These are phyloP conservation scores for Sisyra terminalis DNA, from an alignment of 2,888 invertebrate species.

Conservation along the genomic window DNA sequence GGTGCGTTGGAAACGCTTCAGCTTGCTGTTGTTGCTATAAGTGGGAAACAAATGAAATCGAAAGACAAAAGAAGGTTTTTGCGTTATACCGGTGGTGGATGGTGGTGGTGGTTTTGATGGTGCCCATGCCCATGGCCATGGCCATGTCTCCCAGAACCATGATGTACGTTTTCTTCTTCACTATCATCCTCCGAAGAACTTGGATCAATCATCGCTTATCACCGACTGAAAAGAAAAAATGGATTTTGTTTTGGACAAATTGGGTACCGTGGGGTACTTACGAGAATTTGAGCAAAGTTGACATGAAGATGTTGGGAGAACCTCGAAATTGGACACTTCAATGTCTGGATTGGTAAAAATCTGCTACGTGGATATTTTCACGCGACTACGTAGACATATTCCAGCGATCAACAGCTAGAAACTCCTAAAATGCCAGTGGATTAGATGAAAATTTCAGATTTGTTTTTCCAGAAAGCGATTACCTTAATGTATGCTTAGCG, in stretches of 20 bases:
- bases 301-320: no score
- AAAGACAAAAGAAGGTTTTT: neutral
- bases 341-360: conserved; percentile 6
- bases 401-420: neutral
- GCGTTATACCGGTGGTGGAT: neutral
- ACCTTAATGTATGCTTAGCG: no score
- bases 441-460: no score
- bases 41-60: neutral
- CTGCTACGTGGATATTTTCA: conserved; percentile 2
- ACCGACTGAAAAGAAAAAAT: conserved; percentile 9
- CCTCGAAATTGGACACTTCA: no score
- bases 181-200: conserved; percentile 93
- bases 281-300: no score
- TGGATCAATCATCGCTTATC: conserved; percentile 68
- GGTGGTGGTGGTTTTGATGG: conserved; percentile 25
- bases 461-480: no score
- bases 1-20: conserved; percentile 27
- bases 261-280: no score
- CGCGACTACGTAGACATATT: neutral
- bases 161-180: conserved; percentile 68
- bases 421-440: no score
- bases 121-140: conserved; percentile 21
- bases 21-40: conserved; percentile 16
- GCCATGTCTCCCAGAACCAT: conserved; percentile 17
- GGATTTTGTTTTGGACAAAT: no score